Conservation (phyloP, 2,888 invertebrate genomes). For the Uloborus plumipes region DNA sequence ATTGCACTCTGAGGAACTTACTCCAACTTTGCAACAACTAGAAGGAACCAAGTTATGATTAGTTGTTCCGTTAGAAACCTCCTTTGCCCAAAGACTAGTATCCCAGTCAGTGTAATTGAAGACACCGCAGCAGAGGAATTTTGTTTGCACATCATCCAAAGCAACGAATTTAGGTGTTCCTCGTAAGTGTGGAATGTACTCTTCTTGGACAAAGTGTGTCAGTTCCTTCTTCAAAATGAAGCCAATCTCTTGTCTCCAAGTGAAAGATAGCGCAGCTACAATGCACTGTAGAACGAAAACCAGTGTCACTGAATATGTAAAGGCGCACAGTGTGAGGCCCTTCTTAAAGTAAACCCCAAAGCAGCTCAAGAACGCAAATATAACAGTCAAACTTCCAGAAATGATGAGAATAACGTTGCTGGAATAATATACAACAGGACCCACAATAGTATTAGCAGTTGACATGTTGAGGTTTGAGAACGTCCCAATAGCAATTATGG, state of each 20-base stretch:
- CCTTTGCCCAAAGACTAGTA: conserved; percentile 11
- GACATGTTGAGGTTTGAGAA: conserved; percentile 7
- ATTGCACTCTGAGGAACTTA: conserved; percentile 5
- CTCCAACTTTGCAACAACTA: conserved; percentile 15
- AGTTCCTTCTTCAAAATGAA: conserved; percentile 6
- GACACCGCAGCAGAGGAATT: conserved; percentile 28
- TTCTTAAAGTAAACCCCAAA: conserved; percentile 21
- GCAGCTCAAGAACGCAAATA: conserved; percentile 42
- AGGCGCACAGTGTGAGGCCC: conserved; percentile 13
- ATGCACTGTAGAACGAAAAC: conserved; percentile 25
- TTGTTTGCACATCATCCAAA: conserved; percentile 17
- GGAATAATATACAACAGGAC: conserved; percentile 3
- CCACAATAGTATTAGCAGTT: conserved; percentile 7
- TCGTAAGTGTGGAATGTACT: background rate
- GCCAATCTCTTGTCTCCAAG: conserved; percentile 31
- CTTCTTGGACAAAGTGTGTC: background rate
- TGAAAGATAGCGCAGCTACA: conserved; percentile 27
- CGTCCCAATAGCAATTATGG: background rate
- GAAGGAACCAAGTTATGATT: background rate
- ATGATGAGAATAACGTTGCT: conserved; percentile 41
- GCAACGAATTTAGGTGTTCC: background rate
- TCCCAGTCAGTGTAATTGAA: conserved; percentile 32
- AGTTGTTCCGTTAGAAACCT: too few species aligned
- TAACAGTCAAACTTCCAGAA: conserved; percentile 28
- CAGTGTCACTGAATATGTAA: conserved; percentile 13